Evolutionary conservation across 2,888 invertebrate genomes (phyloP), one percentile per base, ranked within the genome.

Genomic region (Salticus scenicus): DNA sequence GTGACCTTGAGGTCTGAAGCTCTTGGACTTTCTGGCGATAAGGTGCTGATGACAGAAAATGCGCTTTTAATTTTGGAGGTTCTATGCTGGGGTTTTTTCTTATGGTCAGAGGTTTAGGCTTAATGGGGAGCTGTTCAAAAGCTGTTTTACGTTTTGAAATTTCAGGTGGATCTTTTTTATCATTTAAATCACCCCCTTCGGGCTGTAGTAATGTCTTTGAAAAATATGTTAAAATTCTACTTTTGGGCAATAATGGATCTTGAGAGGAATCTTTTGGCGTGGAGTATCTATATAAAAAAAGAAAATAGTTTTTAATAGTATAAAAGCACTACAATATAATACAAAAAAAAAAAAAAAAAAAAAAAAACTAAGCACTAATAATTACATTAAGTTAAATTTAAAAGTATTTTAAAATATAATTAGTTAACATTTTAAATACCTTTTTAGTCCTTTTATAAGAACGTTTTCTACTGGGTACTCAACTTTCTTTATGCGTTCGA

Each of bases 21-120:
- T 84, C 83, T 31, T 42, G 37, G 42, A 66, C 30, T 72, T 84
- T 84, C 17, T 37, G 37, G 30, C 83, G 77, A 17, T 74, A 28
- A 37, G 71, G 63, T 31, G 41, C 73, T 24, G 77, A 72, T 24
- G 30, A 67, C 31, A 42, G 33, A 71, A 78, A 72, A 5, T 86
- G 86, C 5, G 76, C 81, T 87, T 88, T 88, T 33, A 89, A 74
- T 73, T 88, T 88, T 1, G 89, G 89, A 2, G 89, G 89, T 57
- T 88, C 88, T n/a, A 88, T 57, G 7, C 88, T 86, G 17, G 95
- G 94, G 89, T 95, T 95, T 91, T 96, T 96, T 91, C 96, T 94
- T 88, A 96, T 94, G 67, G 96, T 96, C 87, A 96, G 91, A 0
- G 96, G 96, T 89, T 95, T 94, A 0, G 96, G 96, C 92, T 96